Base-by-base conservation (phyloP, 2,113 vertebrate genomes). In the Cyprinodon brontotheroides region DNA sequence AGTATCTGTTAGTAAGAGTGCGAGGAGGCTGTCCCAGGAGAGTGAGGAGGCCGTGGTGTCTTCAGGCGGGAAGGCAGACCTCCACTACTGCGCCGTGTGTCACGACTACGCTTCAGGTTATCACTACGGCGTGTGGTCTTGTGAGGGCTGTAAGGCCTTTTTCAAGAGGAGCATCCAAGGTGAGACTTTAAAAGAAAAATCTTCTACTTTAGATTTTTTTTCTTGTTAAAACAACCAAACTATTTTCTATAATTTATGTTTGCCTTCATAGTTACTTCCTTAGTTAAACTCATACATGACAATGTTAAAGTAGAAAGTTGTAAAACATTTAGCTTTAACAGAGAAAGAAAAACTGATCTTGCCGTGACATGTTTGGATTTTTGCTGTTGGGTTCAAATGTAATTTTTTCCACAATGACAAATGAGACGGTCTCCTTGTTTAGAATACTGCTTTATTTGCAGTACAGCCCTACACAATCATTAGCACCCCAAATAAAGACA, bases 91-190 rank as follows among this genome's bases (percentile, higher is more conserved):
- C 22, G 97, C 97, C 0, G 98, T 99, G 74, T 99, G 98, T 91
- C 96, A 96, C 7, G 98, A 99, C 85, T 98, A 97, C 1, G 98
- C 98, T n/a, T 99, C 98, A 0, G 98, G 98, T n/a, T 99, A 99
- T 89, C 98, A 99, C 92, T 99, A 99, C 0, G 97, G 98, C 0
- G 98, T 99, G 67, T 99, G 98, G 97, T 99, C 98, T 0, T 99
- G 98, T 53, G 98, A 99, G 92, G 98, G 98, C 13, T 99, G 98
- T 75, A 99, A 99, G 90, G 98, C 98, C n/a, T 99, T 99, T 91
- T 99, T 99, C 91, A 99, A 99, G 92, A 97, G 98, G 89, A 99
- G 98, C 89, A 99, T 99, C 89, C 98, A 99, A 97, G 97, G 98
- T 94, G 59, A 84, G 77, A 38, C n/a, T 1, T 37, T 38, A 41